Conservation (phyloP, 2,113 vertebrate genomes). For the Calcarius ornatus region DNA sequence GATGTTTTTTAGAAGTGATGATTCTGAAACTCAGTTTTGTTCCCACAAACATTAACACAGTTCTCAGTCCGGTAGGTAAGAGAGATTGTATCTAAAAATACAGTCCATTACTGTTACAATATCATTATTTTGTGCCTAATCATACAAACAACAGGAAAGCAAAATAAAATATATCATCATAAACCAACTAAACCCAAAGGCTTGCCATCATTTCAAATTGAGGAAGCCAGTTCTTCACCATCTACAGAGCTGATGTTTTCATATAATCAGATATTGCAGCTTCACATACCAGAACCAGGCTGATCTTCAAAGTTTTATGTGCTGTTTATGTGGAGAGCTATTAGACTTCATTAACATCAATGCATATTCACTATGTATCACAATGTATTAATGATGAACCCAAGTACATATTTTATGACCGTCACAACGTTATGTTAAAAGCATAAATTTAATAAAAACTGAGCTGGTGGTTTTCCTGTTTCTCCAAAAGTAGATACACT, state of each 20-base stretch:
- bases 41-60: not conserved
- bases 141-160: not conserved
- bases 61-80: not conserved
- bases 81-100: not conserved
- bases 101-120: accelerated
- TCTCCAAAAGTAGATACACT: not conserved
- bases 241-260: not conserved
- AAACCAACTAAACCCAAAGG: not conserved
- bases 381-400: not conserved
- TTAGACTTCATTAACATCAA: not conserved
- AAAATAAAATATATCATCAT: not conserved
- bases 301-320: not conserved
- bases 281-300: not conserved
- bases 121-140: not conserved
- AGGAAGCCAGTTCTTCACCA: not conserved
- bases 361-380: not conserved
- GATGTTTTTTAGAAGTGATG: not conserved
- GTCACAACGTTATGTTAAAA: not conserved
- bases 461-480: not conserved
- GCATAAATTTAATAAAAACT: not conserved
- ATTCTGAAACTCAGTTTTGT: not conserved
- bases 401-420: not conserved
- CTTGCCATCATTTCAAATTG: not conserved
- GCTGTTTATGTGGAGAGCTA: not conserved
- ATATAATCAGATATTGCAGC: not conserved